Evolutionary conservation across 2,113 vertebrate species (phyloP).

Genomic region (Crotalus horridus): DNA sequence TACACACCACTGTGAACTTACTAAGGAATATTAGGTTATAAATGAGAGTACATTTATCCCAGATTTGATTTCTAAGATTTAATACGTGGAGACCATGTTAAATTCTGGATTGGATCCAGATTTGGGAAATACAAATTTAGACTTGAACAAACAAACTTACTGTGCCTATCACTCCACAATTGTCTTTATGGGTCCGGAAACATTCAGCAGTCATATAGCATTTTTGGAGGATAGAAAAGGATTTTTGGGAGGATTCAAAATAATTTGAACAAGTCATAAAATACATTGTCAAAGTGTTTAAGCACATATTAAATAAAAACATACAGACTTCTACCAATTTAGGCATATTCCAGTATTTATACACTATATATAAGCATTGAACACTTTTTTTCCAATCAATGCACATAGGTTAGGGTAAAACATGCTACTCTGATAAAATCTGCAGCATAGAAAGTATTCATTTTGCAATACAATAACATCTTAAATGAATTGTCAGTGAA

Average conservation of each 20-base stretch:
- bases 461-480: background rate
- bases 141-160: background rate
- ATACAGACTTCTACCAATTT: too few species aligned
- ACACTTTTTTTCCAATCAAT: background rate
- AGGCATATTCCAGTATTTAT: background rate
- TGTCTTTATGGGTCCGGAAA: background rate
- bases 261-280: background rate
- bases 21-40: background rate
- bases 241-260: background rate
- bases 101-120: background rate
- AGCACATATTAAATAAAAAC: background rate
- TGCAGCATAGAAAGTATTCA: background rate
- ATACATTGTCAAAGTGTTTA: background rate
- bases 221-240: background rate
- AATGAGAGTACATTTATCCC: background rate
- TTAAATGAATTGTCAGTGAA: background rate
- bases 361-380: background rate
- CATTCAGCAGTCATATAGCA: background rate
- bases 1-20: background rate
- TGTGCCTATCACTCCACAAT: background rate
- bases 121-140: background rate
- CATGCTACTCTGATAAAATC: too few species aligned
- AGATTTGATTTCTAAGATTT: background rate
- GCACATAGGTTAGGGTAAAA: background rate
- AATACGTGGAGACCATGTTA: background rate